Percentiles rank a stretch among this genome's conserved stretches.
Conservation (phyloP, 2,888 invertebrate species). For the Drosophila siamana region DNA sequence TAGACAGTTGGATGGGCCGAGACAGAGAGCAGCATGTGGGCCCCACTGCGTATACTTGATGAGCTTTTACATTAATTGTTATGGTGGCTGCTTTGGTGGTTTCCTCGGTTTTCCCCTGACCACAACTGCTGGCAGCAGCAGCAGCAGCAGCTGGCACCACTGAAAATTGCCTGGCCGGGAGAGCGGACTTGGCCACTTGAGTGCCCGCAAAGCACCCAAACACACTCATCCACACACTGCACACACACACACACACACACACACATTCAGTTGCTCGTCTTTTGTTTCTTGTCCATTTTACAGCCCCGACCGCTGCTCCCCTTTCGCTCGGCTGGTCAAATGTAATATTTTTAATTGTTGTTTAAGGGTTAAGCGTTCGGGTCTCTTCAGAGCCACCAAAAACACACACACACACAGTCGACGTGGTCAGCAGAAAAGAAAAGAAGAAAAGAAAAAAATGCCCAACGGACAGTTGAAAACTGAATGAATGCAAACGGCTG, state of each 20-base stretch:
- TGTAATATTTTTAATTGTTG: conserved; percentile 78
- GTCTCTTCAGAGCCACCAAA: conserved; percentile 20
- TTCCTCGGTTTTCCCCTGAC: conserved; percentile 34
- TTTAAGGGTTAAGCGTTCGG: conserved; percentile 70
- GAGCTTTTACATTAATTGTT: conserved; percentile 79
- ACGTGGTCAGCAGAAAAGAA: too few relatives aligned
- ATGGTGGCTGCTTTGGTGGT: conserved; percentile 53
- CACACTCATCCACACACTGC: conserved; percentile 15
- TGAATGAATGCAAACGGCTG: conserved; percentile 39
- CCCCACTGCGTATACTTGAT: conserved; percentile 54
- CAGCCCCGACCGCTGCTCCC: background rate
- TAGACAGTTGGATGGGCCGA: background rate
- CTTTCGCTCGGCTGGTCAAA: conserved; percentile 43
- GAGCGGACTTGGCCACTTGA: conserved; percentile 60
- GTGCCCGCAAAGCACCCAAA: conserved; percentile 65
- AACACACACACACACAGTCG: too few relatives aligned
- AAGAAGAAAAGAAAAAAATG: too few relatives aligned
- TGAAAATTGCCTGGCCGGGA: conserved; percentile 56
- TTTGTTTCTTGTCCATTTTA: conserved; percentile 19
- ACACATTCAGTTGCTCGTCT: conserved; percentile 23
- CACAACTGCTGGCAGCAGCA: conserved; percentile 22
- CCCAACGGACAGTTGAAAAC: conserved; percentile 18
- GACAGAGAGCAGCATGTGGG: conserved; percentile 18
- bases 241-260: conserved; percentile 22
- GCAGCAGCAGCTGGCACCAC: conserved; percentile 50